Base-by-base conservation (phyloP, 2,797 vertebrate species). In the Aythya fuligula region DNA sequence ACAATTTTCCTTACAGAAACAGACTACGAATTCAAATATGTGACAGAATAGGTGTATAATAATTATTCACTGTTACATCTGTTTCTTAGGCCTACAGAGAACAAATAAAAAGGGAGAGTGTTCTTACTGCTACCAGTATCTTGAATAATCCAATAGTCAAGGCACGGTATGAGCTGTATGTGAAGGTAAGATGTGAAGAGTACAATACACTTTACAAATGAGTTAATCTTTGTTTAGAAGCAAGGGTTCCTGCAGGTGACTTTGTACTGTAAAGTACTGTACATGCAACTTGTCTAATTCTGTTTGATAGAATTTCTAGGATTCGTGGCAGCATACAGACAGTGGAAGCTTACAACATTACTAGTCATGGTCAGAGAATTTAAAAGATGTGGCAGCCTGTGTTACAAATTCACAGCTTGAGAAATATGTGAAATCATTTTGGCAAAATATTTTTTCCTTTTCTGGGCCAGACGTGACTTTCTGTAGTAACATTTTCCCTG, bases 131-230 rank as follows among this genome's bases (percentile, higher is more conserved):
- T 93, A 98, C 98, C 87, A 98, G 98, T 96, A 99, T 99, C 94
- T 97, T 99, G 97, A 99, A 98, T 97, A 99, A 98, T 93, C 98
- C 98, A 60, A 98, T 98, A 94, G 98, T 99, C 87, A 99, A 98
- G 88, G 97, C 98, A 32, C 98, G 98, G 60, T 99, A 98, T 2
- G 98, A 98, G 81, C 98, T 98, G 47, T 99, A 98, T 92, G 97
- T 98, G 75, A 99, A 98, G 98, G 98, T 98, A 98, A 98, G 98
- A 54, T 93, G 78, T 74, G 73, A 64, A 38, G 62, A 65, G 49
- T 43, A 45, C 19, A 54, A 74, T 81, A 9, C 8, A 20, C 32
- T 71, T 47, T 7, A 19, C 18, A 74, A 7, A 25, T 62, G 2
- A 49, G 13, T 89, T 4, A 3, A 0, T 76, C 25, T 70, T 73